Evolutionary conservation across 2,113 vertebrate genomes (phyloP), one percentile per base, ranked within the genome.

Genomic region (Polyodon spathula): DNA sequence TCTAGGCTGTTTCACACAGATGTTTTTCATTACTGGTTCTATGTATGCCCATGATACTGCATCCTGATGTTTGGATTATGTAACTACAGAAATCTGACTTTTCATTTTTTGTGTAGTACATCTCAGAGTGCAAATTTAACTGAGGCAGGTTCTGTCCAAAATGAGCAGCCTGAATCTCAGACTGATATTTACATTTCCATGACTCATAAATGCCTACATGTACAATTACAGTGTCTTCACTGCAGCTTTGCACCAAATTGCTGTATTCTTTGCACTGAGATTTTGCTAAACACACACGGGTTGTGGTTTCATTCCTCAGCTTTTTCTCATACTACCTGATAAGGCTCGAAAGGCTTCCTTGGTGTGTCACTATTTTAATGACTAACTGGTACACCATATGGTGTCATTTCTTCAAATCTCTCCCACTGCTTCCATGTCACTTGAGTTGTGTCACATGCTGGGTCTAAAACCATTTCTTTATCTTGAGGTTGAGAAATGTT

Each of bases 381-480:
- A 27, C 27, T 27, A 56, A 56, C 16, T 46, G 54, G 14, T 57
- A 16, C 14, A 40, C 62, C 56, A 16, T 50, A 11, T n/a, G n/a
- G n/a, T n/a, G n/a, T n/a, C 39, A n/a, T n/a, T n/a, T n/a, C n/a
- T n/a, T n/a, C n/a, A n/a, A 52, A 6, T 50, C 46, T 48, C 43
- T 60, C 59, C 59, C 44, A 60, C 27, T 63, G 55, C 55, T 39
- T 52, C 65, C 50, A 67, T 16, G 62, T 40, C 51, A 67, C 56
- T 46, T 62, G 43, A 54, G 37, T 58, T 58, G 16, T 14, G 11
- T 39, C 52, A 55, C 55, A 56, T 61, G 44, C 50, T 63, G 39
- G 60, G 39, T 54, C 10, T 8, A 54, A 12, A 66, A 46, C 56
- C 42, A 57, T 59, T 14, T 43, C 40, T 55, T 62, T 64, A n/a